Conservation (phyloP, 2,888 invertebrate species). For the Augiades crinisus region DNA sequence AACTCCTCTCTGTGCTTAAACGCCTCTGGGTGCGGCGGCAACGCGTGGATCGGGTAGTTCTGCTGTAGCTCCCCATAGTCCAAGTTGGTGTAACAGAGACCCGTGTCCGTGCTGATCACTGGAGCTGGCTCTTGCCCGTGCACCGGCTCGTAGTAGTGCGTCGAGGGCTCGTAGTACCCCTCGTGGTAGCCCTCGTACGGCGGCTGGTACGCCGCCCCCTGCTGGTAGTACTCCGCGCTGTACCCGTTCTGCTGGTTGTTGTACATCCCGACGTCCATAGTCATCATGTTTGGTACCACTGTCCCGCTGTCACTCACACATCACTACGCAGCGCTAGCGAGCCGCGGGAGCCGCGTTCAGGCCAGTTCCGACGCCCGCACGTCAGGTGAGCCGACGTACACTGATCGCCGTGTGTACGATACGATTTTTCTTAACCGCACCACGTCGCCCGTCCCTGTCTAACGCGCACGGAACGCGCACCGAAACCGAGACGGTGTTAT, state of each 20-base stretch:
- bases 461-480: constrained; percentile 33
- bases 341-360: too few species aligned
- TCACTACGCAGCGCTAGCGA: too few species aligned
- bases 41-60: constrained; percentile 76
- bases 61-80: constrained; percentile 85
- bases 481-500: constrained; percentile 54
- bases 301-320: constrained; percentile 67
- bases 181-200: constrained; percentile 72
- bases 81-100: constrained; percentile 93
- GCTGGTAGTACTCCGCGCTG: constrained; percentile 77
- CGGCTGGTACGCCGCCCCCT: constrained; percentile 68
- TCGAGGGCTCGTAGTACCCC: constrained; percentile 69
- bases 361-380: too few species aligned
- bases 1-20: constrained; percentile 79
- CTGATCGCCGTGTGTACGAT: constrained; percentile 55
- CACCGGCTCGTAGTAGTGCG: constrained; percentile 78
- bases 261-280: constrained; percentile 92
- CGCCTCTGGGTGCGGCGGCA: constrained; percentile 78
- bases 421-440: constrained; percentile 65
- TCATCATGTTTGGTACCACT: constrained; percentile 84
- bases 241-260: constrained; percentile 84
- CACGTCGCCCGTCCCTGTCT: constrained; percentile 62
- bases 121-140: constrained; percentile 77
- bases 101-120: constrained; percentile 92
- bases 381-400: constrained; percentile 65